Percentiles rank a stretch among this genome's conserved stretches.
Evolutionary conservation across 2,113 vertebrate species (phyloP).

Genomic region (Entomyzon cyanotis): DNA sequence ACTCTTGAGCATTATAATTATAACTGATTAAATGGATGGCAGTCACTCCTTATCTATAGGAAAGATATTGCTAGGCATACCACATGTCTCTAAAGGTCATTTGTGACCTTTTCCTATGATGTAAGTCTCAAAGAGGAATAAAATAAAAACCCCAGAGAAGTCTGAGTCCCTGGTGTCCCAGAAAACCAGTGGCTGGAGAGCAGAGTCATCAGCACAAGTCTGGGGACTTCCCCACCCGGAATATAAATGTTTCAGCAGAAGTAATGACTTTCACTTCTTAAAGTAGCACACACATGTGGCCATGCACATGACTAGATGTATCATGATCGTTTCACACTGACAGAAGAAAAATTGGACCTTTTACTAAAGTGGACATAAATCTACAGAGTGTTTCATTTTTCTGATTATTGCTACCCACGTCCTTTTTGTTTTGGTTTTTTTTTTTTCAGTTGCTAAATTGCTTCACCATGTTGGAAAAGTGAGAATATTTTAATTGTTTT

Average conservation of each 20-base stretch:
- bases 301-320: neutral
- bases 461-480: neutral
- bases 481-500: neutral
- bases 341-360: neutral
- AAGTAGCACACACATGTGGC: neutral
- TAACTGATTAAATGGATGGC: neutral
- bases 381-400: neutral
- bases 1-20: neutral
- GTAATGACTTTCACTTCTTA: slow-evolving; percentile 31
- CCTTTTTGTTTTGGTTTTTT: rapidly evolving
- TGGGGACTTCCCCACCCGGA: neutral
- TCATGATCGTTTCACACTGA: neutral
- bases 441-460: neutral
- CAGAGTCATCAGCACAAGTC: neutral
- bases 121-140: neutral
- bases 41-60: neutral
- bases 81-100: neutral
- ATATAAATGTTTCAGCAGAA: neutral
- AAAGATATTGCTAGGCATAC: neutral
- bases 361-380: neutral
- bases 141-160: neutral
- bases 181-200: neutral
- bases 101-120: neutral
- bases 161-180: neutral
- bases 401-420: neutral